Base-by-base conservation (phyloP, 2,888 invertebrate genomes). In the Mechanitis mazaeus region DNA sequence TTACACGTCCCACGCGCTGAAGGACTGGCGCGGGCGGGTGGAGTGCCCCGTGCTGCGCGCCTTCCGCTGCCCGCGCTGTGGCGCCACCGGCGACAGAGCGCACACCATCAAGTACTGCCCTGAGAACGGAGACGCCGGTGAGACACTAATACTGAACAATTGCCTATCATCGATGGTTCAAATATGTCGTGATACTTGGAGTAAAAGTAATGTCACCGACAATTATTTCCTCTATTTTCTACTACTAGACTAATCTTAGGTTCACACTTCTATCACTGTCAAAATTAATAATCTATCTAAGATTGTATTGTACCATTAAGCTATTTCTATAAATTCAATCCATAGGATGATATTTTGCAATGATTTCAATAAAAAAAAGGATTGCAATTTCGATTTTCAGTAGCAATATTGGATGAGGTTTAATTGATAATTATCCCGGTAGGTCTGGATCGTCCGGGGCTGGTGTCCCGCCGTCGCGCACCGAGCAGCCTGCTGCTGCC, bases 41-140 rank as follows among this genome's bases (percentile, higher is more conserved):
- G 78, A 84, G 12, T 95, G 95, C 71, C 95, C 95, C 0, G 92
- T 95, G 65, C 83, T 95, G 60, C 90, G 94, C 54, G 91, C 91
- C 12, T 94, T 76, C 73, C 79, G 76, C 60, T 96, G 95, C 75
- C 94, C 94, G 2, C 92, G 92, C 53, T 95, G 95, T 70, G 91
- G 91, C 3, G 93, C 92, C 50, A 92, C 91, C 33, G 95, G 95
- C 4, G 94, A 95, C 72, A 78, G 81, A 20, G 95, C 95, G 0
- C 96, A 96, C 76, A 96, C 96, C 1, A 85, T 94, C 66, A 94
- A 94, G 72, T 95, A 96, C 78, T 96, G 96, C 72, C 95, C 93
- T 0, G 75, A 79, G 33, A 75, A 72, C 60, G 63, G 61, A 9
- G 71, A 75, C 42, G 66, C 64, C 58, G 73, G 77, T 75, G 33